These are phyloP conservation scores for Anomalospiza imberbis DNA, from an alignment of 2,797 vertebrate genomes.

Conservation along the genomic window DNA sequence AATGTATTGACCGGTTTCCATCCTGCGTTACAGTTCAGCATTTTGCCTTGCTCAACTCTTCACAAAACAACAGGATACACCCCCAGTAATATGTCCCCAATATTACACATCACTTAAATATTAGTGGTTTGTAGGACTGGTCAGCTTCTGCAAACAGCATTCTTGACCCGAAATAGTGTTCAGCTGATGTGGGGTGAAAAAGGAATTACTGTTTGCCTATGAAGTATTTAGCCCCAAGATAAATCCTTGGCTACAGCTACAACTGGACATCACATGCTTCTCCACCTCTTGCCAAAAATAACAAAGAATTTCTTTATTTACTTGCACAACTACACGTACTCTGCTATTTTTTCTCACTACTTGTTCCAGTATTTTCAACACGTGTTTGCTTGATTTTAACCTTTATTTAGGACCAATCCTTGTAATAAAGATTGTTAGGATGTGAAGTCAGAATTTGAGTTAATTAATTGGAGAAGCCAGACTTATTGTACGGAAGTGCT, in stretches of 20 bases:
- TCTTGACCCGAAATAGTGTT: slow-evolving; percentile 28
- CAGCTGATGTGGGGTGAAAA: neutral
- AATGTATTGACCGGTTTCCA: neutral
- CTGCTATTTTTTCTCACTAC: slow-evolving; percentile 17
- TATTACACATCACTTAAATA: neutral
- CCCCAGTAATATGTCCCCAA: neutral
- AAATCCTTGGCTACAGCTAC: slow-evolving; percentile 22
- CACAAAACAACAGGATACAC: neutral
- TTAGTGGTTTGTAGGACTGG: neutral
- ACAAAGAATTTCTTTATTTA: slow-evolving; percentile 41
- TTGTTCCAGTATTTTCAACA: neutral
- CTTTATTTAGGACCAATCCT: neutral
- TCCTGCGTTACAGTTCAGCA: neutral
- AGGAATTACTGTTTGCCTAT: slow-evolving; percentile 8
- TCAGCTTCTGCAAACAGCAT: neutral
- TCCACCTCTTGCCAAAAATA: slow-evolving; percentile 35
- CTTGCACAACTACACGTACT: slow-evolving; percentile 9
- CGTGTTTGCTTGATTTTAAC: neutral
- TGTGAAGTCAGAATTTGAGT: neutral
- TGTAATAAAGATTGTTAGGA: neutral
- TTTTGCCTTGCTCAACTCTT: neutral
- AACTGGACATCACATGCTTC: neutral
- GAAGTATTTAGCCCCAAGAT: neutral
- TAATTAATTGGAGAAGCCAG: neutral
- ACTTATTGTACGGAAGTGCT: neutral